A percentile compares a stretch with the other conserved stretches of the same genome.
phyloP scores from a whole-genome alignment of 2,797 vertebrate species.

The Synaphobranchus kaupii region DNA sequence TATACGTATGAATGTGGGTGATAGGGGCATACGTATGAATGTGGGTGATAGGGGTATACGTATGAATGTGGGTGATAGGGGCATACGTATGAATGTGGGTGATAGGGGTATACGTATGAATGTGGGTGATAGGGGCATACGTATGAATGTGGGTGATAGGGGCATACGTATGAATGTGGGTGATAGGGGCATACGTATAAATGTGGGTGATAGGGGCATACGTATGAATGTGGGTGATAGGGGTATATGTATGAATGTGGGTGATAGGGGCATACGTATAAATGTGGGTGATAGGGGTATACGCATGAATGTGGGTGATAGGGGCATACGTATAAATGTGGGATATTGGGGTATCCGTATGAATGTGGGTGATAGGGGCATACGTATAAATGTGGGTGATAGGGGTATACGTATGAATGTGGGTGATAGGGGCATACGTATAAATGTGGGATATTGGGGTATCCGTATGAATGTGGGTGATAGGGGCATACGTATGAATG shows the following conservation, averaged over 20 bases:
- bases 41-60: background rate
- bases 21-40: conserved; percentile 61
- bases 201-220: conserved; percentile 8
- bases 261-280: conserved; percentile 61
- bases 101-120: no score
- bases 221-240: conserved; percentile 63
- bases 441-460: no score
- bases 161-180: conserved; percentile 62
- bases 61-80: conserved; percentile 4
- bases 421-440: background rate
- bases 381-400: conserved; percentile 6
- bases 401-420: conserved; percentile 62
- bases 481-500: conserved; percentile 61
- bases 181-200: background rate
- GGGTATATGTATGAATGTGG: background rate
- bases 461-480: conserved; percentile 15
- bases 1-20: conserved; percentile 10
- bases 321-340: conserved; percentile 68
- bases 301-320: conserved; percentile 2
- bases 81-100: no score
- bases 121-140: background rate
- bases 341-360: no score
- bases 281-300: background rate
- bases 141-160: conserved; percentile 8
- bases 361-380: background rate